Base-by-base conservation (phyloP, 2,888 invertebrate species). In the Cactoblastis cactorum region DNA sequence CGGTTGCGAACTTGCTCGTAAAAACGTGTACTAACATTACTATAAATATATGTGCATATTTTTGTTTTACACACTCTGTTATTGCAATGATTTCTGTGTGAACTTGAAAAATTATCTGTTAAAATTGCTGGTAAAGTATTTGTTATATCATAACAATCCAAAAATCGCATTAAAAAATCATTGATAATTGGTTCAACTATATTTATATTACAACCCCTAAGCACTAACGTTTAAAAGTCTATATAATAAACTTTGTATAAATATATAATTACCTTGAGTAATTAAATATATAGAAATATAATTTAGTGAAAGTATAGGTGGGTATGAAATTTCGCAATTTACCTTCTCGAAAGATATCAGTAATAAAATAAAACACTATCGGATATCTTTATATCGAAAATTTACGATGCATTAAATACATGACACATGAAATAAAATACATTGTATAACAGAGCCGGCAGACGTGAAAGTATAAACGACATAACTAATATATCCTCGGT, bases 341-440 rank as follows among this genome's bases (percentile, higher is more conserved):
- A 22, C 22, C 3, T 22, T 22, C 22, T 22, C 3, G 22, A 22
- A 22, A 22, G 6, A 4, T 6, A 4, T 6, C 22, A 22, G 22
- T 22, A 22, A 17, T 17, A 37, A n/a, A n/a, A 8, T 33, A 33
- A 33, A 33, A 33, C 1, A 11, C n/a, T 3, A 33, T n/a, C 1
- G n/a, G n/a, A 5, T 37, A 8, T 9, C 38, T 9, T 38, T 38
- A 38, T 18, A 18, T 38, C 11, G 11, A 11, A 38, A 38, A 2
- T 18, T 38, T 18, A 38, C 38, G 38, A 38, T 18, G 37, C 17
- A 37, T 17, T 37, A 22, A 22, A 4, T 4, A 37, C 37, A 37
- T 37, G 37, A 37, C 17, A 35, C 12, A 35, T 35, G 37, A 37
- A 37, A 37, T 17, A 37, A 38, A n/a, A 38, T 38, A 38, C 38